phyloP scores from a whole-genome alignment of 2,888 invertebrate genomes.

The Itoplectis maculator region DNA sequence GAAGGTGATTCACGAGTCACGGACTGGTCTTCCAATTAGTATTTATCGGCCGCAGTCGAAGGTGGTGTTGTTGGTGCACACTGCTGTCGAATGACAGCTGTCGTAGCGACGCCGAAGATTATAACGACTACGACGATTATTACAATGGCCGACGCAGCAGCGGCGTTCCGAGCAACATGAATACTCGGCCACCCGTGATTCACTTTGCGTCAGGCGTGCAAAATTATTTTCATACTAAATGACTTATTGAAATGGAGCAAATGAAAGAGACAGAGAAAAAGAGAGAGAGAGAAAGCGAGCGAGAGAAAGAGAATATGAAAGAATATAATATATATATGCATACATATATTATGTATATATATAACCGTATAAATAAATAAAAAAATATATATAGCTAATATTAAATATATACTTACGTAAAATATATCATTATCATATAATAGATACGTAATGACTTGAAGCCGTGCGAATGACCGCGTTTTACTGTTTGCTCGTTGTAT shows the following conservation, averaged over 20 bases:
- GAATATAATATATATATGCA: slow-evolving; percentile 49
- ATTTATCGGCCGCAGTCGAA: slow-evolving; percentile 73
- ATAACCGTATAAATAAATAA: slow-evolving; percentile 11
- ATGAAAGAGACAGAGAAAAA: no score
- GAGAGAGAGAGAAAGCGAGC: no score
- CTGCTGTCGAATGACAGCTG: slow-evolving; percentile 3
- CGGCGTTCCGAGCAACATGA: slow-evolving; percentile 47
- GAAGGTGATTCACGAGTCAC: slow-evolving; percentile 79
- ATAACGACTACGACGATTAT: not conserved
- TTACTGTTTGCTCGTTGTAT: slow-evolving; percentile 1
- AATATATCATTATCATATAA: slow-evolving; percentile 43
- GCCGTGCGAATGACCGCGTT: slow-evolving; percentile 13
- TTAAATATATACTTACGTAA: slow-evolving; percentile 52
- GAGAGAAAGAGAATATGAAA: slow-evolving; percentile 61
- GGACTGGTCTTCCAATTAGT: slow-evolving; percentile 82
- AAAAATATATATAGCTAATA: slow-evolving; percentile 68
- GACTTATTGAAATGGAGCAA: slow-evolving; percentile 71
- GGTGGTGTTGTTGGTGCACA: slow-evolving; percentile 44
- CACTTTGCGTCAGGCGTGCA: slow-evolving; percentile 68
- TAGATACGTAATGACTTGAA: slow-evolving; percentile 7
- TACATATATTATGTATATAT: slow-evolving; percentile 51
- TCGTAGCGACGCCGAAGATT: not conserved
- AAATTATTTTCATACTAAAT: slow-evolving; percentile 83
- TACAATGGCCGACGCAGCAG: slow-evolving; percentile 46
- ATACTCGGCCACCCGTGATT: slow-evolving; percentile 60